phyloP scores from a whole-genome alignment of 2,113 vertebrate species.

The Himantopus leucocephalus region DNA sequence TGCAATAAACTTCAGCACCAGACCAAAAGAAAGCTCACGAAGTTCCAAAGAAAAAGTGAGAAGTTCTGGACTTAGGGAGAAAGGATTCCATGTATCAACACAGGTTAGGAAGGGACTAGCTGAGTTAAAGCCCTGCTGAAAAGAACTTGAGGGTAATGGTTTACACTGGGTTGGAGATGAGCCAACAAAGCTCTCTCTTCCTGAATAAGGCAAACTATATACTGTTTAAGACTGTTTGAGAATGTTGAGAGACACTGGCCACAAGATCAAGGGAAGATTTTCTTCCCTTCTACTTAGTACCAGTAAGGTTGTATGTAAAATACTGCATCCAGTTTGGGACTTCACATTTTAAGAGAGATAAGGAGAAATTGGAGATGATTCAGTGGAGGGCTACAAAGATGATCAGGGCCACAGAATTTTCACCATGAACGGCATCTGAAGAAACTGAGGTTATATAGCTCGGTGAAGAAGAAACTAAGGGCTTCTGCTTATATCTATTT shows the following conservation, averaged over 20 bases:
- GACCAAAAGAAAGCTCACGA: background rate
- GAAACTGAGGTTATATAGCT: background rate
- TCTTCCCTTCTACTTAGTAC: background rate
- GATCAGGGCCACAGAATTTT: background rate
- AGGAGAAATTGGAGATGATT: background rate
- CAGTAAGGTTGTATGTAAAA: background rate
- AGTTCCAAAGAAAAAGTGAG: background rate
- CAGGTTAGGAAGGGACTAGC: background rate
- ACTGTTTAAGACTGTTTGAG: too few species aligned
- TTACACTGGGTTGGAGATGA: accelerated
- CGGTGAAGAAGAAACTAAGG: background rate
- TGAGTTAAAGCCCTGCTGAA: background rate
- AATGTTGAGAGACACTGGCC: background rate
- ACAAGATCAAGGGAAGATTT: background rate
- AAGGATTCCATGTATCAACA: background rate
- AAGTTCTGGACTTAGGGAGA: background rate
- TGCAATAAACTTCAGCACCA: background rate
- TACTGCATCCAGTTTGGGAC: background rate
- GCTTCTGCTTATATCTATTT: background rate
- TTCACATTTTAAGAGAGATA: background rate
- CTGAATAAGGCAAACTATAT: background rate
- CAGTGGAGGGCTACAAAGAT: background rate
- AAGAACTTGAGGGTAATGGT: background rate
- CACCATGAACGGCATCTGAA: background rate
- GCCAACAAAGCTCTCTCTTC: background rate